These are phyloP conservation scores for Tetramorium alpestre DNA, from an alignment of 1,140 invertebrate species.

Conservation along the genomic window DNA sequence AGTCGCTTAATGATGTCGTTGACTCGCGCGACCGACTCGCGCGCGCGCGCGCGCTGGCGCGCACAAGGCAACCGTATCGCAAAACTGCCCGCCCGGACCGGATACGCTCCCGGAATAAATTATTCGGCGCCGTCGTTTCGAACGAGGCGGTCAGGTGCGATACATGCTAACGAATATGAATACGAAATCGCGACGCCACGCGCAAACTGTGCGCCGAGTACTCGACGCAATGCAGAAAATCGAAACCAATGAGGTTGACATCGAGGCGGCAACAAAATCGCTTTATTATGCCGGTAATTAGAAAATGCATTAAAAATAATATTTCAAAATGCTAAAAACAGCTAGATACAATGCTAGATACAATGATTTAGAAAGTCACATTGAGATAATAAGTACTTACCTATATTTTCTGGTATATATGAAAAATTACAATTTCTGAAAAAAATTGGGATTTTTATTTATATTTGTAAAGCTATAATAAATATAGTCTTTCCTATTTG, in stretches of 20 bases:
- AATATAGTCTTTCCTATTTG: not conserved
- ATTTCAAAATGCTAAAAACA: not conserved
- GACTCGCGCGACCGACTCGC: conserved; percentile 48
- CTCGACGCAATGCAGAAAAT: not conserved
- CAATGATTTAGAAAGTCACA: not conserved
- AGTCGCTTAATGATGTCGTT: conserved; percentile 61
- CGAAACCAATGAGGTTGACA: not conserved
- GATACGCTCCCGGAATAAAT: conserved; percentile 60
- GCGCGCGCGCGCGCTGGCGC: conserved; percentile 7
- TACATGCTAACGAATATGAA: conserved; percentile 41
- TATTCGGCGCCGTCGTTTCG: conserved; percentile 47
- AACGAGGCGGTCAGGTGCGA: conserved; percentile 36
- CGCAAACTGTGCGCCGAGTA: not conserved
- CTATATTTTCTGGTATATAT: not conserved
- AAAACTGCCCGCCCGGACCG: conserved; percentile 36
- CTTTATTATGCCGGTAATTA: not conserved
- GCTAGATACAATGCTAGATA: no score
- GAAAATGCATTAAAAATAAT: not conserved
- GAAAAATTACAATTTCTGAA: not conserved
- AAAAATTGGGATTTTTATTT: not conserved
- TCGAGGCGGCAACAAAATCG: not conserved
- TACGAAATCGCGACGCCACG: conserved; percentile 16
- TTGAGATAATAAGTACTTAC: not conserved
- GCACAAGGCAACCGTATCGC: conserved; percentile 43
- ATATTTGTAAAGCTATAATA: not conserved